Evolutionary conservation across 2,797 vertebrate genomes (phyloP), one percentile per base, ranked within the genome.

Genomic region (Hydrolagus colliei): DNA sequence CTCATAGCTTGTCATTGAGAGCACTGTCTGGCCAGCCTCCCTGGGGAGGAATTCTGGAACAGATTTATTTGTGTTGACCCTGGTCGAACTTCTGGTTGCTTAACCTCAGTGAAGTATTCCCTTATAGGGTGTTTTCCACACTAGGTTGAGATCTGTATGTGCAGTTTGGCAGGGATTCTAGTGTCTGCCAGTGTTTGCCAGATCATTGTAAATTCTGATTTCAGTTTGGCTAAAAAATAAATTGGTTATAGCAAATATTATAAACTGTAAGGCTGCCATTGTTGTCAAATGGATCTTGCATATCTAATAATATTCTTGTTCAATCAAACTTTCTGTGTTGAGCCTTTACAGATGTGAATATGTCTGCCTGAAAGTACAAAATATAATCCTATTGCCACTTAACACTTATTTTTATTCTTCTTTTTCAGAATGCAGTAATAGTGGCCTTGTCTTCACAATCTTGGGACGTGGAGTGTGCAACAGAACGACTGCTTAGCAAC

Each of bases 371-470:
- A 18, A 75, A 75, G 32, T 35, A 75, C 22, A 67, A 80, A 67
- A 67, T 67, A 61, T 67, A 13, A 67, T 67, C 14, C 62, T 62
- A 12, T 12, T 61, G 11, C 76, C 32, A 14, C 22, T 62, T 32
- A 4, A 82, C 90, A 73, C 91, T 88, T 85, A 87, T 71, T 65
- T 72, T 85, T 14, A 85, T 71, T 87, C 79, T 77, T 90, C 86
- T 92, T 88, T 89, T 89, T 61, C 94, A 99, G 97, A 98, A 98
- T 90, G 97, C 97, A 93, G 98, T 98, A 97, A 98, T 99, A 97
- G 97, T 97, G 90, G 98, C 98, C 92, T 96, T 99, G 95, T 99
- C 98, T 92, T 99, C 98, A 91, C 98, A 98, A 95, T 98, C 97
- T 89, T 98, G 97, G 98, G 97, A 98, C 63, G 98, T 98, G 95